Percentiles rank a stretch among this genome's conserved stretches.
Conservation (phyloP, 2,113 vertebrate species). For the Phalacrocorax pelagicus region DNA sequence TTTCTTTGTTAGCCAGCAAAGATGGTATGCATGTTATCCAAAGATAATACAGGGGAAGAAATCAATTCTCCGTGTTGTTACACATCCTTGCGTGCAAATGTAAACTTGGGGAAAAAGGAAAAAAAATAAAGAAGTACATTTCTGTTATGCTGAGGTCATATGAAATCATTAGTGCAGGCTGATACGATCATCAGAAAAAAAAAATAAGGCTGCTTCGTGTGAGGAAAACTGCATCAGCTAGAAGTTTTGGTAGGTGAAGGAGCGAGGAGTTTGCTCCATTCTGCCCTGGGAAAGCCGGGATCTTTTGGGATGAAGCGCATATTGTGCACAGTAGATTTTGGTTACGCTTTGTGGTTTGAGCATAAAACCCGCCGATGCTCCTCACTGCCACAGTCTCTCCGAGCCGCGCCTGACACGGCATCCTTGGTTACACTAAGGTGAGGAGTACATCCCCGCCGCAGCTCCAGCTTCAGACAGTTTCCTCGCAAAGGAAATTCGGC, state of each 20-base stretch:
- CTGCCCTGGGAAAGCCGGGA: not conserved
- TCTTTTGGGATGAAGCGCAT: not conserved
- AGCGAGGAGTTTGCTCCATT: fast-evolving
- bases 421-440: not conserved
- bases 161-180: slow-evolving; percentile 3
- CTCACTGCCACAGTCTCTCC: fast-evolving
- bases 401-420: not conserved
- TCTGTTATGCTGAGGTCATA: slow-evolving; percentile 53
- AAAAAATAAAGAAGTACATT: not conserved
- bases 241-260: not conserved
- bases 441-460: not conserved
- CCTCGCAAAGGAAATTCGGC: not conserved
- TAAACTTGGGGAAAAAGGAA: slow-evolving; percentile 37
- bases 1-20: slow-evolving; percentile 60
- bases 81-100: slow-evolving; percentile 65
- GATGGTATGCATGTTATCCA: slow-evolving; percentile 40
- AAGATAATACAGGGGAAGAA: slow-evolving; percentile 55
- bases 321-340: not conserved
- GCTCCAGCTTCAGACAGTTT: not conserved
- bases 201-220: not conserved
- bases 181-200: not conserved
- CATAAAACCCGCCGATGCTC: fast-evolving
- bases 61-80: slow-evolving; percentile 66
- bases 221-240: not conserved
- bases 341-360: not conserved